phyloP scores from a whole-genome alignment of 2,888 invertebrate genomes.

The Drosophila niveifrons region DNA sequence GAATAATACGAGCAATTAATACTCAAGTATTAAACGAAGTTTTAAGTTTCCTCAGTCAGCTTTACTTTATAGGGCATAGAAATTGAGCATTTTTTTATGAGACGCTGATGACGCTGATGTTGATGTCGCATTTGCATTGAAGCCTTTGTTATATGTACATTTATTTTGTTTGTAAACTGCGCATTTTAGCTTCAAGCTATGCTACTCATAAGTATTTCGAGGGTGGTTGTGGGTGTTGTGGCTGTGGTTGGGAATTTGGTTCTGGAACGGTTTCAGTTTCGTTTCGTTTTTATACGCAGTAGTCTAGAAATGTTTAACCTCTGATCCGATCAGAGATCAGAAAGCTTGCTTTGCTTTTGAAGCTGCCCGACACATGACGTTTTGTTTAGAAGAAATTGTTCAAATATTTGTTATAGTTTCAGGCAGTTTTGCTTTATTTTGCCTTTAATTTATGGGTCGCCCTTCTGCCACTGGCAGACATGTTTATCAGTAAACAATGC shows the following conservation, averaged over 20 bases:
- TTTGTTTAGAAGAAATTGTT: conserved; percentile 45
- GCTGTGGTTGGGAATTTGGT: background rate
- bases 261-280: background rate
- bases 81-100: conserved; percentile 24
- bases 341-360: conserved; percentile 48
- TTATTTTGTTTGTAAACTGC: conserved; percentile 20
- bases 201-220: conserved; percentile 19
- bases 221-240: conserved; percentile 42
- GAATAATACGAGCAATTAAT: conserved; percentile 11
- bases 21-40: background rate
- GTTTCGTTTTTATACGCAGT: conserved; percentile 63
- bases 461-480: conserved; percentile 21
- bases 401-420: conserved; percentile 53
- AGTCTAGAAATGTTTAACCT: conserved; percentile 40
- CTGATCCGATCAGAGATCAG: conserved; percentile 19
- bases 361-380: conserved; percentile 42
- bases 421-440: conserved; percentile 14
- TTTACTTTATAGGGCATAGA: conserved; percentile 25
- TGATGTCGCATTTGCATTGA: conserved; percentile 29
- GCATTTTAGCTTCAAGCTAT: conserved; percentile 40
- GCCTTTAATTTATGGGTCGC: conserved; percentile 44
- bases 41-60: background rate
- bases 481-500: conserved; percentile 63
- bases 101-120: conserved; percentile 15
- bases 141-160: conserved; percentile 14